Percentiles rank a stretch among this genome's conserved stretches.
Conservation (phyloP, 2,888 invertebrate genomes). For the Mantis religiosa region DNA sequence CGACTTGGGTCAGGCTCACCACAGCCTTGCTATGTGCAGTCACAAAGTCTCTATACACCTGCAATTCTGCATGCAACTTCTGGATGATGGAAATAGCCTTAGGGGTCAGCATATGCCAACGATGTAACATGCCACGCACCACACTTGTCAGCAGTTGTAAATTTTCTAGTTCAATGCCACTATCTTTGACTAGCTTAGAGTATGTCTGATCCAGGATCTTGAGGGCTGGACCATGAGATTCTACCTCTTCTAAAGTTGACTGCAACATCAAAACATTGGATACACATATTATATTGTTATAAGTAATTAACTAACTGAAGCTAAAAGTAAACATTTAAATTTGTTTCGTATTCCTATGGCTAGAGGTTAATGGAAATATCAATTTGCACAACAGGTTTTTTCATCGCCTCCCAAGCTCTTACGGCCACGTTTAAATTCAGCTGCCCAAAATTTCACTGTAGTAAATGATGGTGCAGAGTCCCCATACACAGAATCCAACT, state of each 20-base stretch:
- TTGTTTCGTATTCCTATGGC: too few species aligned
- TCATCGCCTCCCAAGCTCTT: too few species aligned
- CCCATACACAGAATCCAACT: too few species aligned
- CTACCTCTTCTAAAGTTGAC: conserved; percentile 45
- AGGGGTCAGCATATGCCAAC: conserved; percentile 62
- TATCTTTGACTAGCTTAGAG: conserved; percentile 61
- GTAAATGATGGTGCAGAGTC: too few species aligned
- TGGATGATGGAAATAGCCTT: conserved; percentile 56
- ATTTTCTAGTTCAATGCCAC: conserved; percentile 62
- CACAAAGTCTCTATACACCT: conserved; percentile 63
- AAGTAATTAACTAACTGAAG: too few species aligned
- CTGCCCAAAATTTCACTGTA: too few species aligned
- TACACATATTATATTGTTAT: too few species aligned
- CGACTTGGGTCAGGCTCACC: conserved; percentile 65
- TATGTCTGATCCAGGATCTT: conserved; percentile 66
- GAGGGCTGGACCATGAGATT: conserved; percentile 53
- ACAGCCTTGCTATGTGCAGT: conserved; percentile 68
- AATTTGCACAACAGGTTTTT: too few species aligned
- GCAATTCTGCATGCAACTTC: conserved; percentile 54
- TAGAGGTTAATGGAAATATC: too few species aligned
- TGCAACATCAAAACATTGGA: conserved; percentile 4
- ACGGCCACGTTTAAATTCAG: too few species aligned
- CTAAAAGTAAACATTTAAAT: too few species aligned
- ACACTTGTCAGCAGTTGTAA: conserved; percentile 59
- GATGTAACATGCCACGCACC: conserved; percentile 55